Percentiles rank a stretch among this genome's conserved stretches.
phyloP scores from a whole-genome alignment of 92 coral and sea anemone genomes.

The Phymanthus crucifer region DNA sequence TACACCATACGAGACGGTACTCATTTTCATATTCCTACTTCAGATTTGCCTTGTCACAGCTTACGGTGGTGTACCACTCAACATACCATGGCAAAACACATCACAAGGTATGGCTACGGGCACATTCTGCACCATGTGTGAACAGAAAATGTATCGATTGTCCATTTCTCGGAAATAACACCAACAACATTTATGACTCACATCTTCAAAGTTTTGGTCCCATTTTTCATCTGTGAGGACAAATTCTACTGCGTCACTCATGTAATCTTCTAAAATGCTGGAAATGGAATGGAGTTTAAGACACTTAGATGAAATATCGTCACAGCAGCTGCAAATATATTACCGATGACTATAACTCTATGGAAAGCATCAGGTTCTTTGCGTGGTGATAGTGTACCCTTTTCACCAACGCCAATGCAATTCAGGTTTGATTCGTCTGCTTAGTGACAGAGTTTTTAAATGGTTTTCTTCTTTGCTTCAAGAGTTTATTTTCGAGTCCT shows the following conservation, averaged over 20 bases:
- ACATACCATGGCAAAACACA: neutral
- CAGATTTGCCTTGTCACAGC: no score
- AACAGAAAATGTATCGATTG: neutral
- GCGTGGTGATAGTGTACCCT: no score
- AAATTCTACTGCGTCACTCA: conserved; percentile 89
- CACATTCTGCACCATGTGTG: no score
- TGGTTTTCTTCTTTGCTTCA: no score
- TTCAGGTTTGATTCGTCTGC: no score
- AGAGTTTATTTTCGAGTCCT: no score
- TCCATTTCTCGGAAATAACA: neutral
- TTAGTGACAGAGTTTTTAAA: no score
- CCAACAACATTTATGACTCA: conserved; percentile 17
- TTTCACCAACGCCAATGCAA: no score
- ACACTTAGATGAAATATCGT: neutral
- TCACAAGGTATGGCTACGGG: neutral
- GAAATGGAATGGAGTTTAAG: neutral
- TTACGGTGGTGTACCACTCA: neutral
- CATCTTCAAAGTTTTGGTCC: conserved; percentile 97
- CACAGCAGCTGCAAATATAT: no score
- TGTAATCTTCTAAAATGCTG: conserved; percentile 88
- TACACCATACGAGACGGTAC: neutral
- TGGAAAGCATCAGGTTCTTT: no score
- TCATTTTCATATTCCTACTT: no score
- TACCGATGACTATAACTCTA: no score
- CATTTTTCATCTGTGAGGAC: conserved; percentile 86